Conservation (phyloP, 1,140 invertebrate genomes). For the Pseudomyrmex pallidus region DNA sequence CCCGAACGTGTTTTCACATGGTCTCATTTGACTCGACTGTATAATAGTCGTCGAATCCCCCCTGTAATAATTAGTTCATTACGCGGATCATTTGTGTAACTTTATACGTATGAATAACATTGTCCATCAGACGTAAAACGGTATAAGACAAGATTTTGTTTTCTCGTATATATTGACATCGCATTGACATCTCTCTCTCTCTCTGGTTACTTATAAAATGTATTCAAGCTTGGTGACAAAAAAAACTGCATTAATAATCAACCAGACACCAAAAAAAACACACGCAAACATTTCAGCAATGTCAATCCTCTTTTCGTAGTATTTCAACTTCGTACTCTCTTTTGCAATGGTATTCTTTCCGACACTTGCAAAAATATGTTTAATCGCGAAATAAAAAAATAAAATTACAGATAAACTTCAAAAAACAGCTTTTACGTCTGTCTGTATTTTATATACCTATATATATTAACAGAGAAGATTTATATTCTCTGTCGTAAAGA, state of each 20-base stretch:
- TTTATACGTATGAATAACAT: neutral
- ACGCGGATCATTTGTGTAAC: constrained; percentile 14
- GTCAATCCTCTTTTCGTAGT: no score
- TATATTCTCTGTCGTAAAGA: no score
- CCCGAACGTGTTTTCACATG: constrained; percentile 26
- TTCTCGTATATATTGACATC: neutral
- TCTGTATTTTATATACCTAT: no score
- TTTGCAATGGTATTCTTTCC: neutral
- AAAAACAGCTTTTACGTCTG: no score
- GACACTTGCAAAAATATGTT: neutral
- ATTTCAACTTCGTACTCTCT: no score
- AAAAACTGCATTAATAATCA: no score
- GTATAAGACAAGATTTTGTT: neutral
- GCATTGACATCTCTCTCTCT: neutral
- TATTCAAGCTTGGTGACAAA: no score
- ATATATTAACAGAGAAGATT: no score
- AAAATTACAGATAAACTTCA: no score
- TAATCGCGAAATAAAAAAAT: no score
- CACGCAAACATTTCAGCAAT: no score
- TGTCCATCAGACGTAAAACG: neutral
- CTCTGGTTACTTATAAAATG: neutral
- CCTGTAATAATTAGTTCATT: constrained; percentile 32
- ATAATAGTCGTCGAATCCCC: constrained; percentile 13
- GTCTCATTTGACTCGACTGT: constrained; percentile 46
- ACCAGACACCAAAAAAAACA: no score